Evolutionary conservation across 2,888 invertebrate species (phyloP), one percentile per base, ranked within the genome.

Genomic region (Cyclophora punctaria): DNA sequence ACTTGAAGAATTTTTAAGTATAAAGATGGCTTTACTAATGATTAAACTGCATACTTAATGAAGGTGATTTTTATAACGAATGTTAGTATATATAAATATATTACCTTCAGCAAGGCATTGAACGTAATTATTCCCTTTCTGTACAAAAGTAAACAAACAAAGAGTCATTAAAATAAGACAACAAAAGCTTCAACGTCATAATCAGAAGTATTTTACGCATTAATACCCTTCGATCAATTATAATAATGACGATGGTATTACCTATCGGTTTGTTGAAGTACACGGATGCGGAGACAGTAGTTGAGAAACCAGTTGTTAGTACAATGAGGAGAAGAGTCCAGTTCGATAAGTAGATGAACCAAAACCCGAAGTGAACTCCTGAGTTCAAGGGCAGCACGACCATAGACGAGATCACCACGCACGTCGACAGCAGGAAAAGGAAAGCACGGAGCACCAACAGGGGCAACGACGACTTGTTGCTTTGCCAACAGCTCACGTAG

Each of bases 271-370:
- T 66, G 49, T 64, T 69, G 57, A 76, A 75, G 58, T 71, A 76
- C 59, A 67, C 76, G 50, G 69, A 71, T 57, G 75, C 74, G 7
- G 80, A 78, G 46, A 81, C 74, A 46, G 67, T 61, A n/a, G 77
- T 69, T 7, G 71, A 73, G 64, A 77, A 80, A 51, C 70, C 76
- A 48, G 66, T 62, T 35, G 74, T 75, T 48, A 78, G 59, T 50
- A 77, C 76, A 35, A 78, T 70, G 48, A 81, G 62, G 50, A 82
- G 55, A 57, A 81, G 77, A 46, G 80, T 81, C 89, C 89, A 89
- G 67, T 88, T 78, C 6, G 86, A 81, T 50, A 88, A 67, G 69
- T 86, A 89, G 62, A 89, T 80, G 66, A 80, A 78, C 83, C 88
- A 88, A 62, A 80, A 83, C 55, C 73, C 72, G 56, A 74, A 61